These are phyloP conservation scores for Drosophila dives DNA, from an alignment of 2,888 invertebrate species.

Conservation along the genomic window DNA sequence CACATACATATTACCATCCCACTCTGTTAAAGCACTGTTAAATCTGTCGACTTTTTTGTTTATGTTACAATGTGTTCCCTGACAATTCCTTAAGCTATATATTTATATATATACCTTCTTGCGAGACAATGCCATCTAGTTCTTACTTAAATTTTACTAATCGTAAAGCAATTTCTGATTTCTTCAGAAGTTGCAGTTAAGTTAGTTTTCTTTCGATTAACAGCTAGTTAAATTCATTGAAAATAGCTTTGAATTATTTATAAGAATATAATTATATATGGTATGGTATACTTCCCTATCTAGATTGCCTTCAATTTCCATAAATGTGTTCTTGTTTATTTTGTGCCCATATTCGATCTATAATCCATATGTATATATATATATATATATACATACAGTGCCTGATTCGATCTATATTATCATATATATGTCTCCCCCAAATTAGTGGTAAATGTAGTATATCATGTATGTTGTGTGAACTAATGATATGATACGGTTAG, in stretches of 20 bases:
- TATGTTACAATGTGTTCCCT: constrained; percentile 58
- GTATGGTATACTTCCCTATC: constrained; percentile 78
- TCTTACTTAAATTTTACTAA: constrained; percentile 2
- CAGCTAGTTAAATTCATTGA: constrained; percentile 25
- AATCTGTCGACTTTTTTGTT: constrained; percentile 21
- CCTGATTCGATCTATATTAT: constrained; percentile 18
- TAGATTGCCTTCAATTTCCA: constrained; percentile 82
- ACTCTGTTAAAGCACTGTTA: constrained; percentile 38
- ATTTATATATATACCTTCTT: constrained; percentile 22
- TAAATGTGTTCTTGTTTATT: constrained; percentile 40
- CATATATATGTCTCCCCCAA: constrained; percentile 13
- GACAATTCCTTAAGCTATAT: constrained; percentile 71
- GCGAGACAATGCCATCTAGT: constrained; percentile 7
- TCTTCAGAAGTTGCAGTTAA: constrained; percentile 5
- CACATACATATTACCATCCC: constrained; percentile 52
- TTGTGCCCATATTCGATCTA: constrained; percentile 45
- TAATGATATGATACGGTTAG: constrained; percentile 65
- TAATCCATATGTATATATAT: constrained; percentile 17
- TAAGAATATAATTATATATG: constrained; percentile 8
- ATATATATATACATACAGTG: constrained; percentile 15
- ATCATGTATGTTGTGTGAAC: constrained; percentile 34
- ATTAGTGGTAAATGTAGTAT: neutral
- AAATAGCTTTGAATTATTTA: constrained; percentile 9
- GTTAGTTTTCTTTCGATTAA: constrained; percentile 1
- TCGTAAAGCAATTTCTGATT: neutral